Base-by-base conservation (phyloP, 1,140 invertebrate species). In the Lepidurus arcticus region DNA sequence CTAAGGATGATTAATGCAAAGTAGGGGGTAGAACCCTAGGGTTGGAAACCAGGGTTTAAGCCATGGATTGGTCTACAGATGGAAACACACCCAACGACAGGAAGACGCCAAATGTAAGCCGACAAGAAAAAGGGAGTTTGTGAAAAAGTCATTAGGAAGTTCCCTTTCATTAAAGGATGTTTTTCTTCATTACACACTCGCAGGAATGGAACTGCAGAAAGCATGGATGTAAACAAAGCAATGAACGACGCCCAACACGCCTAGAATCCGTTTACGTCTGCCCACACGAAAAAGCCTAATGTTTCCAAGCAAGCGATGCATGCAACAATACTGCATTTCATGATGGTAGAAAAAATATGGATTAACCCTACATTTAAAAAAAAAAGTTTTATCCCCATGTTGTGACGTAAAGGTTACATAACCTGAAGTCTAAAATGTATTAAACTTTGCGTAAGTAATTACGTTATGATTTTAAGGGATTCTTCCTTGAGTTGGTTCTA, bases 401-500 rank as follows among this genome's bases (percentile, higher is more conserved):
- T 34, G 34, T 34, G 4, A 34, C 34, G 34, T 4, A 34, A 34
- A 34, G 34, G 34, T 34, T 34, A 3, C 34, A 34, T 34, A 34
- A 34, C 3, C 2, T 34, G 34, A 34, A 34, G 34, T 34, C 34
- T 34, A 34, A 4, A 3, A 4, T 34, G 4, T 34, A 2, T 34
- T 2, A 34, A 34, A 34, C 34, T 34, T 34, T 4, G 34, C 34
- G 34, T 34, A 34, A 34, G 34, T 34, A 34, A 34, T 34, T 34
- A 34, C 4, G 34, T 34, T 34, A 3, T 34, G 34, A 34, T 34
- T 34, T 34, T 4, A 34, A 34, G 34, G 34, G 34, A 34, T 34
- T 34, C 34, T 34, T 34, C 34, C 34, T 34, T 34, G 43, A 74
- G 78, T 24, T 77, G 77, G 75, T 76, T 75, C 73, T 45, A 78